Evolutionary conservation across 2,797 vertebrate species (phyloP), one percentile per base, ranked within the genome.

Genomic region (Semotilus atromaculatus): DNA sequence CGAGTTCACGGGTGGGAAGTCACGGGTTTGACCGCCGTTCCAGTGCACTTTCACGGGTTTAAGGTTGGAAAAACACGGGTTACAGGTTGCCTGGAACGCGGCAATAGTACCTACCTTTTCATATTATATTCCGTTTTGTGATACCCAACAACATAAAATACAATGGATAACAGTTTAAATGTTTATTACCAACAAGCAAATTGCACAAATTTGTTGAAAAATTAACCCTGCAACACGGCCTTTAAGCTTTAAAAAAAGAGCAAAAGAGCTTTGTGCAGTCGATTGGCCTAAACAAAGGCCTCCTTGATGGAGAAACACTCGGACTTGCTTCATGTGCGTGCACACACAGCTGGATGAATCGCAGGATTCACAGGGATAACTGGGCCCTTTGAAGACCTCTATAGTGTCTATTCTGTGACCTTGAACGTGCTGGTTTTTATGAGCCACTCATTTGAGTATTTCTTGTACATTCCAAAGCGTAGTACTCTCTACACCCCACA

Each of bases 241-340:
- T 58, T 38, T 16, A 26, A n/a, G 13, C 21, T 76, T 75, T 21
- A 78, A 85, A 87, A 81, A 87, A 81, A 66, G 85, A 55, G 81
- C 51, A 82, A 45, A 79, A 51, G 68, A 45, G 67, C 60, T 67
- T 9, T 26, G 60, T 81, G 40, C 43, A 71, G 67, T 58, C 26
- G 60, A 43, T 5, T 18, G 74, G 38, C 80, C 36, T 16, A 92
- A 94, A 95, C 94, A 95, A 92, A 93, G 92, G 87, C 64, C 29
- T 89, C 92, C 91, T 95, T 95, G 91, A 95, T 93, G 89, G 82
- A 75, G 5, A 66, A 29, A 67, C 81, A 62, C 71, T 86, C 55
- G 75, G 11, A 67, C 51, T 64, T 85, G 67, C 58, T 73, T 68
- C 76, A 75, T 77, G 60, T 64, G 62, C 26, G 40, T 78, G 85